phyloP scores from a whole-genome alignment of 2,113 vertebrate genomes.

The Hystrix cristata region DNA sequence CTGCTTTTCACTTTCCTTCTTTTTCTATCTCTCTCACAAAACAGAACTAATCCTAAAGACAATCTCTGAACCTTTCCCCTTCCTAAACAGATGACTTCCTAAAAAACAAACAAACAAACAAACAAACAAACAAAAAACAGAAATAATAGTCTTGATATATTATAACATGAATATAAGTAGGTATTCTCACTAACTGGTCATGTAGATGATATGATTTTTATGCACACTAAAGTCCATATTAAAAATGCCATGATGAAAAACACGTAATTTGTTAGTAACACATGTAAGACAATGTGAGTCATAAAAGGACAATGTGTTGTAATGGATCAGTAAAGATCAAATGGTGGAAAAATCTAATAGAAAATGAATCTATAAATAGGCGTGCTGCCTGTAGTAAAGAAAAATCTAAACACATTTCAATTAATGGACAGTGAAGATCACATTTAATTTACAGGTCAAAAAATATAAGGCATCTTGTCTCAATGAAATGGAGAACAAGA shows the following conservation, averaged over 20 bases:
- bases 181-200: background rate
- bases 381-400: background rate
- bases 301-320: background rate
- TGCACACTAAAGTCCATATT: background rate
- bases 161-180: background rate
- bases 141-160: conserved; percentile 15
- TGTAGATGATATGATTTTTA: background rate
- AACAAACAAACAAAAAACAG: background rate
- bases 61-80: background rate
- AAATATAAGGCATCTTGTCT: background rate
- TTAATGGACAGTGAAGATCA: conserved; percentile 45
- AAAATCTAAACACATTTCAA: conserved; percentile 16
- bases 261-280: background rate
- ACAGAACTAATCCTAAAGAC: background rate
- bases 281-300: background rate
- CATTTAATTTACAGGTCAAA: background rate
- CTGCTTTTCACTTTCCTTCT: background rate
- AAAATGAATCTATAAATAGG: conserved; percentile 11
- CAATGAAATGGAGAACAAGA: background rate
- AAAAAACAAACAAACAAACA: background rate
- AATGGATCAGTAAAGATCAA: conserved; percentile 47
- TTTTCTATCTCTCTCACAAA: background rate
- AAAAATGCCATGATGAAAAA: background rate
- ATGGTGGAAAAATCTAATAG: conserved; percentile 49
- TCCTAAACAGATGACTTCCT: background rate